Base-by-base conservation (phyloP, 2,797 vertebrate genomes). In the Gephyroberyx darwinii region DNA sequence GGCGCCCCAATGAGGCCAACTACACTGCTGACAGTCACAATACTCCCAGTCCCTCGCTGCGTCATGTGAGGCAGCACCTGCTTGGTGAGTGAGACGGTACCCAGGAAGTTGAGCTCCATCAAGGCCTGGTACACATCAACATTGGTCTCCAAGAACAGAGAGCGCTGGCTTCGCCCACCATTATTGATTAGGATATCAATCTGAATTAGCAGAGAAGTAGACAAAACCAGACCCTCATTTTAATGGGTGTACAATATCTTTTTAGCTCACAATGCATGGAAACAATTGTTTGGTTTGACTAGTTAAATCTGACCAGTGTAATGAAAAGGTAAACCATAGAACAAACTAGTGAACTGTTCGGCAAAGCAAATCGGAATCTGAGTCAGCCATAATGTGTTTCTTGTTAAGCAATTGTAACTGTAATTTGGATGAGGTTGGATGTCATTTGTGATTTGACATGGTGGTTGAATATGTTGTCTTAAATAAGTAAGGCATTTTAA, bases 171-270 rank as follows among this genome's bases (percentile, higher is more conserved):
- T 31, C 94, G 94, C 12, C 97, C 97, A 0, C 95, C 94, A 0
- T 97, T 99, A 92, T 99, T 99, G 61, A 99, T 89, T 69, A 99
- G 89, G 84, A 99, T 71, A 50, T 99, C 96, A 0, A 99, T 95
- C 98, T 99, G 87, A 68, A 69, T 55, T 74, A 13, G 26, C 2
- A 75, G 4, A 81, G 8, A 75, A 20, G 13, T 17, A 4, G 10
- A 56, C 17, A 54, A 6, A 57, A 50, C 8, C 3, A 19, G 12
- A 58, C n/a, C 26, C 26, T 26, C 26, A 26, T 26, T 26, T 26
- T 3, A 26, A 26, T 26, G 26, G 26, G 26, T 26, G 26, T 26
- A 26, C 26, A 26, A 26, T 26, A 26, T 26, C 26, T 26, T 26
- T 26, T 26, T 26, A 26, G 26, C 26, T 43, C 19, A n/a, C 7